Conservation (phyloP, 2,888 invertebrate genomes). For the Lithodes maja region DNA sequence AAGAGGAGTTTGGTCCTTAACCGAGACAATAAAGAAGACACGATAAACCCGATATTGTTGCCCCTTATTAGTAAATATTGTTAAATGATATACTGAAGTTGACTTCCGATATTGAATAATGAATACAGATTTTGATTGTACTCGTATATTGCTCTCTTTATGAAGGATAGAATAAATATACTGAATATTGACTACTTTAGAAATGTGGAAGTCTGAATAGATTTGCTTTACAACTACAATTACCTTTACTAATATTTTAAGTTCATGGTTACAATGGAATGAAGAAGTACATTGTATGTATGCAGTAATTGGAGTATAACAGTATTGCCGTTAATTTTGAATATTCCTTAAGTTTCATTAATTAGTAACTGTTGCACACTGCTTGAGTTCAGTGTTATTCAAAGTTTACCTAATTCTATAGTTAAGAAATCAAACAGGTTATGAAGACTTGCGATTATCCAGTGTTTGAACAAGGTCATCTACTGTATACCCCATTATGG, state of each 20-base stretch:
- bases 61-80: slow-evolving; percentile 25
- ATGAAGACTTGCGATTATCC: background rate
- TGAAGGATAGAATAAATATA: background rate
- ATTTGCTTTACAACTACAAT: background rate
- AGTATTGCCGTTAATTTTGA: slow-evolving; percentile 11
- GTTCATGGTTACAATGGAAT: background rate
- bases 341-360: slow-evolving; percentile 16
- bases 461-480: slow-evolving; percentile 4
- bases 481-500: background rate
- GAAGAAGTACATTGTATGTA: background rate
- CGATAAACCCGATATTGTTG: slow-evolving; percentile 34
- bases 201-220: slow-evolving; percentile 12
- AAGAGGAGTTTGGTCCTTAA: slow-evolving; percentile 30
- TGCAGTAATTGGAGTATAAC: background rate
- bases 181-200: background rate
- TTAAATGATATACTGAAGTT: slow-evolving; percentile 44
- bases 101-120: slow-evolving; percentile 40
- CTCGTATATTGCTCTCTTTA: background rate
- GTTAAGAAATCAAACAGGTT: background rate
- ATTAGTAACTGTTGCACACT: background rate
- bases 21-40: slow-evolving; percentile 38
- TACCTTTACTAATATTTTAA: background rate
- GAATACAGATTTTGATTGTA: background rate
- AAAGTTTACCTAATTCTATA: background rate
- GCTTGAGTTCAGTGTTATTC: too few species aligned